phyloP scores from a whole-genome alignment of 2,113 vertebrate species.

The Notiomystis cincta region DNA sequence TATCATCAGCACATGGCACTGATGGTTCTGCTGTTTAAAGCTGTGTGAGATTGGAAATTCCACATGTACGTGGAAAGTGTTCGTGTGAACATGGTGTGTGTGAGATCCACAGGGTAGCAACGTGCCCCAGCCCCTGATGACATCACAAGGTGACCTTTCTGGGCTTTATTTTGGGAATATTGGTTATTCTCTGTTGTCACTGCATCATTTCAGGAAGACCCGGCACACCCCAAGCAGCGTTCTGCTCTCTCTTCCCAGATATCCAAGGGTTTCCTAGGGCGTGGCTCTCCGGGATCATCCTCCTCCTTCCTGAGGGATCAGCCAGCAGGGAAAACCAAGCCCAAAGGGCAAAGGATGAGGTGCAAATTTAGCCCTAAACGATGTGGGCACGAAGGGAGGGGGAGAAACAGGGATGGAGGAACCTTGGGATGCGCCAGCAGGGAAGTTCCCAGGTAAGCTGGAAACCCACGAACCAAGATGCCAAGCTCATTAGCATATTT shows the following conservation, averaged over 20 bases:
- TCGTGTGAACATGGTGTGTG: fast-evolving
- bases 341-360: background rate
- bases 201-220: background rate
- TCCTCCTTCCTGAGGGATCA: background rate
- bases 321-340: background rate
- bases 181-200: background rate
- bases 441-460: background rate
- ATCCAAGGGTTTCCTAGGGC: background rate
- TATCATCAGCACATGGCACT: background rate
- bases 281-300: background rate
- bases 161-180: background rate
- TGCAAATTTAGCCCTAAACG: background rate
- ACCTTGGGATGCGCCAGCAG: background rate
- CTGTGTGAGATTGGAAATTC: background rate
- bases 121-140: fast-evolving
- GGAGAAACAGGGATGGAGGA: background rate
- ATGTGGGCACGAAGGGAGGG: background rate
- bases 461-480: background rate
- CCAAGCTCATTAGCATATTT: background rate
- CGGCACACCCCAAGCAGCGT: background rate
- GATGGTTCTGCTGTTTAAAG: background rate
- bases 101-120: background rate
- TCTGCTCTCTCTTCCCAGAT: background rate
- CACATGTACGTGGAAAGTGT: fast-evolving
- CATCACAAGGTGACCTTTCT: background rate